Evolutionary conservation across 2,113 vertebrate species (phyloP).

Genomic region (Microtus ochrogaster): DNA sequence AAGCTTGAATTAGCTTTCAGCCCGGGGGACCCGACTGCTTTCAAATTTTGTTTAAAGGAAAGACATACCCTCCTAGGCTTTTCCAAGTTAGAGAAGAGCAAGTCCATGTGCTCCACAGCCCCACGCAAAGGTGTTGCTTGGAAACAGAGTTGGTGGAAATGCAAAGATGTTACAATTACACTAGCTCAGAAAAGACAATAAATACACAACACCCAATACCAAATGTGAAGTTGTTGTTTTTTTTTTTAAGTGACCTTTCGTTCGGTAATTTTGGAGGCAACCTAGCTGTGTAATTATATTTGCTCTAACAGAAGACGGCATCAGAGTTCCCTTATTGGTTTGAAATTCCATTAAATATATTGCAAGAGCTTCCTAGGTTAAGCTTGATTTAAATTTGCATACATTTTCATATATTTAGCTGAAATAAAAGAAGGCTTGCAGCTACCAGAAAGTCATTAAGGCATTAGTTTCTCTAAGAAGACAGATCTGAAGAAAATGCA

Average conservation of each 20-base stretch:
- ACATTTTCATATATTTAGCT: slow-evolving; percentile 99
- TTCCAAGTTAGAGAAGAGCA: slow-evolving; percentile 26
- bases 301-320: slow-evolving; percentile 91
- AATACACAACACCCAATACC: slow-evolving; percentile 38
- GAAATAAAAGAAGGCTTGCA: slow-evolving; percentile 99
- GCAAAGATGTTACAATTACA: slow-evolving; percentile 46
- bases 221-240: slow-evolving; percentile 69
- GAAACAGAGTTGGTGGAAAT: slow-evolving; percentile 45
- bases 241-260: slow-evolving; percentile 80
- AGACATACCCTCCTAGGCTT: slow-evolving; percentile 22
- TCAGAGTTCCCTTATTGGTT: slow-evolving; percentile 94
- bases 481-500: slow-evolving; percentile 88
- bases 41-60: slow-evolving; percentile 49
- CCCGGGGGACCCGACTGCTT: not conserved
- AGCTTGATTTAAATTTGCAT: slow-evolving; percentile 99
- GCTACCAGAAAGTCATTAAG: slow-evolving; percentile 97
- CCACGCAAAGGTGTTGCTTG: slow-evolving; percentile 22
- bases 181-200: slow-evolving; percentile 57
- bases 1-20: slow-evolving; percentile 58
- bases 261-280: slow-evolving; percentile 89
- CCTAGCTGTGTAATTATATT: slow-evolving; percentile 93
- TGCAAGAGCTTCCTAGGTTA: slow-evolving; percentile 96
- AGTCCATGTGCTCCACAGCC: not conserved
- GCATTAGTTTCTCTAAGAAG: slow-evolving; percentile 92
- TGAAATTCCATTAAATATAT: slow-evolving; percentile 99